Conservation (phyloP, 2,888 invertebrate species). For the Ennomos quercinarius region DNA sequence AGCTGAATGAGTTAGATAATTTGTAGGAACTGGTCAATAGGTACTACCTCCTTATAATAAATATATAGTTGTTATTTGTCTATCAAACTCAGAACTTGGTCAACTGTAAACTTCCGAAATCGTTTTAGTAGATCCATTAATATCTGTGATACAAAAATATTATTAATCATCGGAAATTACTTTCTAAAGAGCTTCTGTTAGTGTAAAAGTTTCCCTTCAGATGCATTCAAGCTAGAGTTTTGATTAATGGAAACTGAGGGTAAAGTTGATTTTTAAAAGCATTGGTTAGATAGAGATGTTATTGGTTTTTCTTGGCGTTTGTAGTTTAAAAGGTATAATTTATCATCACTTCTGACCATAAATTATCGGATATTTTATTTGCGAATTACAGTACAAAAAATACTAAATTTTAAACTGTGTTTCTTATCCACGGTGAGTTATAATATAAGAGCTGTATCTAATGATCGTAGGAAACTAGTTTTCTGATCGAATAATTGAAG, state of each 20-base stretch:
- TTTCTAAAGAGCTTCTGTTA: conserved; percentile 1
- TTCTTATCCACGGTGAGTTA: no score
- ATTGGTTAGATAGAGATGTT: neutral
- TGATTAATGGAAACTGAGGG: conserved; percentile 23
- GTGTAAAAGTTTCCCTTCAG: conserved; percentile 10
- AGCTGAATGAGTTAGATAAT: no score
- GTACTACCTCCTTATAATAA: no score
- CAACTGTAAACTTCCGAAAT: neutral
- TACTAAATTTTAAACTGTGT: no score
- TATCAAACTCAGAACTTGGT: no score
- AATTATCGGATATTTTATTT: neutral
- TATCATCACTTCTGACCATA: neutral
- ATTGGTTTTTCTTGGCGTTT: conserved; percentile 6
- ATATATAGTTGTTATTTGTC: no score
- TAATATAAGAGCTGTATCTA: no score
- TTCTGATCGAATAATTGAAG: no score
- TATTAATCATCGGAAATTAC: conserved; percentile 19
- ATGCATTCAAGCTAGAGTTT: conserved; percentile 21
- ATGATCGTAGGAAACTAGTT: no score
- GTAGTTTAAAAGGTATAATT: conserved; percentile 3
- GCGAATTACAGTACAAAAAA: no score
- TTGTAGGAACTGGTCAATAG: no score
- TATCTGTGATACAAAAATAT: conserved; percentile 21
- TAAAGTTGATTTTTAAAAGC: conserved; percentile 22
- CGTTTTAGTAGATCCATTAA: conserved; percentile 22